A percentile compares a stretch with the other conserved stretches of the same genome.
phyloP scores from a whole-genome alignment of 37 sponge, comb jelly and placozoan species.

The Crambe crambe region DNA sequence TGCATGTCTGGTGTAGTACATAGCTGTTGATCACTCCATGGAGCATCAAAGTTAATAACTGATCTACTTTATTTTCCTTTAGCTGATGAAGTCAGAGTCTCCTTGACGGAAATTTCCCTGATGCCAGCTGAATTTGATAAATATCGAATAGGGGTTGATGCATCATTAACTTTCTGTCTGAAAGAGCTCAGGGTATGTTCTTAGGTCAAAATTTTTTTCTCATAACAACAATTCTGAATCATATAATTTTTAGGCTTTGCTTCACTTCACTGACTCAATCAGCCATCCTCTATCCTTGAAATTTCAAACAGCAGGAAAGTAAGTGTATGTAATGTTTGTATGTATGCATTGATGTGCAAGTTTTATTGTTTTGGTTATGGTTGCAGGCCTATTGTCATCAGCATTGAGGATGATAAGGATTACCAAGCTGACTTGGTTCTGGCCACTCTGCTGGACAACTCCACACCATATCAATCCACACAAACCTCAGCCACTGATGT shows the following conservation, averaged over 20 bases:
- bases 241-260: constrained; percentile 58
- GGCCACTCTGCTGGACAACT: constrained; percentile 73
- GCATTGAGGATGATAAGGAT: constrained; percentile 34
- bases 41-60: neutral
- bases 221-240: neutral
- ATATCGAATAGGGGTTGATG: constrained; percentile 59
- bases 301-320: constrained; percentile 83
- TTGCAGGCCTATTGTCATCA: constrained; percentile 72
- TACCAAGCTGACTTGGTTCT: constrained; percentile 84
- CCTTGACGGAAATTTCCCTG: constrained; percentile 75
- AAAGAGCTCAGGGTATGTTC: constrained; percentile 77
- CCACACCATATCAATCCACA: neutral
- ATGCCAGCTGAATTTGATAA: constrained; percentile 77
- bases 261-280: constrained; percentile 70
- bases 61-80: neutral
- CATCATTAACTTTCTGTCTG: constrained; percentile 80
- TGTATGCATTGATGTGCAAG: neutral
- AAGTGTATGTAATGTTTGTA: constrained; percentile 7
- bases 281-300: constrained; percentile 46
- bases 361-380: neutral
- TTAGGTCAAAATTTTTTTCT: neutral
- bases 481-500: neutral
- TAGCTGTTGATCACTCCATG: too few species aligned
- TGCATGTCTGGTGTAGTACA: too few species aligned
- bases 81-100: constrained; percentile 26